Conservation (phyloP, 2,888 invertebrate species). For the Orchesellides sinensis region DNA sequence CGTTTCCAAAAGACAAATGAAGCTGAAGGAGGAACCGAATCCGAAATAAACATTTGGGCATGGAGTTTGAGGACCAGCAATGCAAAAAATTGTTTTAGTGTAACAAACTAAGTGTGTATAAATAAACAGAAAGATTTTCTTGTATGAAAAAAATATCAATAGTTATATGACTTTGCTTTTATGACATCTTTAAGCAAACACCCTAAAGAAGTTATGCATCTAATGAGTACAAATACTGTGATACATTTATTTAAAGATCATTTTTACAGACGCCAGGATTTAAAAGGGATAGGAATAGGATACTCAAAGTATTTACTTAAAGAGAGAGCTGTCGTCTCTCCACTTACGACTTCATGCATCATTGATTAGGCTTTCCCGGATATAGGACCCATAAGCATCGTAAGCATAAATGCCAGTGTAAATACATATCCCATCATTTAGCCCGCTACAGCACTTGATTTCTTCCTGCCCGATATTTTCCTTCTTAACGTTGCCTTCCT, state of each 20-base stretch:
- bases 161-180: neutral
- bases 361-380: conserved; percentile 45
- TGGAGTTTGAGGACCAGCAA: conserved; percentile 35
- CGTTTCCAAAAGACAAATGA: conserved; percentile 33
- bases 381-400: no score
- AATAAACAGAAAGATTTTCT: neutral
- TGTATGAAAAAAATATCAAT: conserved; percentile 27
- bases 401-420: no score
- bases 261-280: conserved; percentile 28
- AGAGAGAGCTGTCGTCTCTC: conserved; percentile 59
- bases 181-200: conserved; percentile 15
- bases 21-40: conserved; percentile 7
- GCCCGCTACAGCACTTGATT: conserved; percentile 31
- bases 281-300: conserved; percentile 6
- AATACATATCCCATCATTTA: conserved; percentile 16
- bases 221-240: conserved; percentile 61
- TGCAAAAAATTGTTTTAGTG: conserved; percentile 28
- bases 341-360: conserved; percentile 60
- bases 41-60: conserved; percentile 30
- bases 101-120: neutral
- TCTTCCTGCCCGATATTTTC: conserved; percentile 1
- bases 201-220: conserved; percentile 53
- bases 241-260: conserved; percentile 49
- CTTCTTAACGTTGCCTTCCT: neutral
- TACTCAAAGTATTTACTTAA: conserved; percentile 48